These are phyloP conservation scores for Riparia riparia DNA, from an alignment of 2,113 vertebrate species.

Conservation along the genomic window DNA sequence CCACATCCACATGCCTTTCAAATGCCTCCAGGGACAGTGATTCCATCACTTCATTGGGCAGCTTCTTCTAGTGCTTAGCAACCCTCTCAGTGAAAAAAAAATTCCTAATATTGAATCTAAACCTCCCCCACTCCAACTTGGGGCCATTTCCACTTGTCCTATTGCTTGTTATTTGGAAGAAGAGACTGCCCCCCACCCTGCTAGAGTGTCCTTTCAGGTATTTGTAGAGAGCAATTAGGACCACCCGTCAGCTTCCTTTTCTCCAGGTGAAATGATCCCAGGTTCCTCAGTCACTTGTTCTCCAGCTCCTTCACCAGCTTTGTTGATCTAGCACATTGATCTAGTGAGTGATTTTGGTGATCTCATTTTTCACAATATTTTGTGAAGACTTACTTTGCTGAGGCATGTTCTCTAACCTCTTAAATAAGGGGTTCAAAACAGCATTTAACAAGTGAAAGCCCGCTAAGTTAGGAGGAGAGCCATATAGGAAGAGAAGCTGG, in stretches of 20 bases:
- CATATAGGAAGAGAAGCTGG: neutral
- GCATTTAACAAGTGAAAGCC: neutral
- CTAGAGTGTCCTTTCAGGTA: neutral
- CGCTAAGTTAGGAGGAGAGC: neutral
- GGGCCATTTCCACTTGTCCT: neutral
- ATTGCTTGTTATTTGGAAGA: neutral
- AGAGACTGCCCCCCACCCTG: neutral
- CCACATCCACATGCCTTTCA: neutral
- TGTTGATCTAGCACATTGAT: fast-evolving
- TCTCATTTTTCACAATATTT: neutral
- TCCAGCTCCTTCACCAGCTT: neutral
- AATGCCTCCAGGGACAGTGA: neutral
- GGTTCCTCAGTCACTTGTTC: neutral
- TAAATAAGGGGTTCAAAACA: neutral
- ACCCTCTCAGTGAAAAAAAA: neutral
- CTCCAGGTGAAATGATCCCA: neutral
- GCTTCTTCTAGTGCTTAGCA: neutral
- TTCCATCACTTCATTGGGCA: neutral
- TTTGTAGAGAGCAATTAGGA: neutral
- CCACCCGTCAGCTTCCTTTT: neutral
- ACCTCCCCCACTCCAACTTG: fast-evolving
- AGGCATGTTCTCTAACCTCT: neutral
- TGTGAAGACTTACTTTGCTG: neutral
- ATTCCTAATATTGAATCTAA: neutral
- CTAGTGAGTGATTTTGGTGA: neutral